phyloP scores from a whole-genome alignment of 2,797 vertebrate genomes.

The Coracias cyanogaster region DNA sequence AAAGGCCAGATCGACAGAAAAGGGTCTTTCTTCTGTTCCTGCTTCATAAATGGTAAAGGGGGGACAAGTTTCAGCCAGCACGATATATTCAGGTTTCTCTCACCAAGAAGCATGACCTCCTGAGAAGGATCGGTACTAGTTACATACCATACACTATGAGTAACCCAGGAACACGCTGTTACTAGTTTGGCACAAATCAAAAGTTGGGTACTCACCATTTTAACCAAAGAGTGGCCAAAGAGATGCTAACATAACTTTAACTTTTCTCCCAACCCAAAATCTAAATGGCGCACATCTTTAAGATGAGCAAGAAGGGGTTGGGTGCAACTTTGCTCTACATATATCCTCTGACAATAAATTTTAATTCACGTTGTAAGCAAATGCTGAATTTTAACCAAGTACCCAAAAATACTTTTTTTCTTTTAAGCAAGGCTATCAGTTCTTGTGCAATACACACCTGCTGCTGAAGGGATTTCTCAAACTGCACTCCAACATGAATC shows the following conservation, averaged over 20 bases:
- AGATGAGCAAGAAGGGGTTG: neutral
- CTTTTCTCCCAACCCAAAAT: neutral
- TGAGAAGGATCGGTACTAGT: too few species aligned
- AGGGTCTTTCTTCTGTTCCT: neutral
- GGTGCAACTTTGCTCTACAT: neutral
- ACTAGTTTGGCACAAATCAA: neutral
- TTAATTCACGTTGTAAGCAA: neutral
- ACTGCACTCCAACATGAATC: neutral
- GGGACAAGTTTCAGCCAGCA: neutral
- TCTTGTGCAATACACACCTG: neutral
- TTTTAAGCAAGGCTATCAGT: neutral
- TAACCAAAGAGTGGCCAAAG: neutral
- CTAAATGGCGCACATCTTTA: neutral
- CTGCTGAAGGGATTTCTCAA: neutral
- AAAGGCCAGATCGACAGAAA: neutral
- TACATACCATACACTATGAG: too few species aligned
- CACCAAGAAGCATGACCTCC: neutral
- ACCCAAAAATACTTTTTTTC: neutral
- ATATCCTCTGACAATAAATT: neutral
- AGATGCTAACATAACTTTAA: neutral
- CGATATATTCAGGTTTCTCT: neutral
- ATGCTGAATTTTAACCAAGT: neutral
- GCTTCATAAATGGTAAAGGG: neutral
- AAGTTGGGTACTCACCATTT: neutral
- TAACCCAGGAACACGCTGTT: neutral